Evolutionary conservation across 2,888 invertebrate genomes (phyloP).

Genomic region (Arge pagana): DNA sequence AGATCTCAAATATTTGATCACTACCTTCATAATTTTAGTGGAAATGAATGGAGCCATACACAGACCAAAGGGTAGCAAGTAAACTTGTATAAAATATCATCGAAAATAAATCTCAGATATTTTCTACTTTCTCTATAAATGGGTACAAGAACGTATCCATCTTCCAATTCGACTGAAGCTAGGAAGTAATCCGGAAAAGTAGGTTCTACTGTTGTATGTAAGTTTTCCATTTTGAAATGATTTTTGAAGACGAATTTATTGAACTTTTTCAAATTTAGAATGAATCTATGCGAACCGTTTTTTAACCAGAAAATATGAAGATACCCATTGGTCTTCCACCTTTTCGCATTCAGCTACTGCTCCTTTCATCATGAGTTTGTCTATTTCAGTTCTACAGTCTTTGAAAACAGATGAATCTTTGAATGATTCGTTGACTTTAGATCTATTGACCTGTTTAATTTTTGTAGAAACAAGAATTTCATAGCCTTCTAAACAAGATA

Average conservation of each 20-base stretch:
- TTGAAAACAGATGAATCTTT: neutral
- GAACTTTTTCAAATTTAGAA: constrained; percentile 33
- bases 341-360: neutral
- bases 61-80: constrained; percentile 32
- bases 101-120: constrained; percentile 31
- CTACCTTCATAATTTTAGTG: constrained; percentile 33
- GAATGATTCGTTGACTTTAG: constrained; percentile 1
- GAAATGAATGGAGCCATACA: constrained; percentile 33
- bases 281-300: constrained; percentile 31
- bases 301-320: constrained; percentile 27
- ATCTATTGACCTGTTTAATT: constrained; percentile 1
- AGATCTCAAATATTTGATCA: constrained; percentile 19
- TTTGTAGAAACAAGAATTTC: constrained; percentile 16
- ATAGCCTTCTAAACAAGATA: constrained; percentile 26
- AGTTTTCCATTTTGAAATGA: constrained; percentile 38
- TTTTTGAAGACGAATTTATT: constrained; percentile 28
- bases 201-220: constrained; percentile 28
- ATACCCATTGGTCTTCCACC: constrained; percentile 26
- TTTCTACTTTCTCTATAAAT: constrained; percentile 27
- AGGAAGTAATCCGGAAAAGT: constrained; percentile 16
- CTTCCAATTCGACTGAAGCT: neutral
- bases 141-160: constrained; percentile 16
- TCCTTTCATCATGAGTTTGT: neutral
- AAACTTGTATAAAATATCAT: constrained; percentile 29
- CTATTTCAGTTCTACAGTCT: neutral